Evolutionary conservation across 2,797 vertebrate genomes (phyloP).

Genomic region (Erpetoichthys calabaricus): DNA sequence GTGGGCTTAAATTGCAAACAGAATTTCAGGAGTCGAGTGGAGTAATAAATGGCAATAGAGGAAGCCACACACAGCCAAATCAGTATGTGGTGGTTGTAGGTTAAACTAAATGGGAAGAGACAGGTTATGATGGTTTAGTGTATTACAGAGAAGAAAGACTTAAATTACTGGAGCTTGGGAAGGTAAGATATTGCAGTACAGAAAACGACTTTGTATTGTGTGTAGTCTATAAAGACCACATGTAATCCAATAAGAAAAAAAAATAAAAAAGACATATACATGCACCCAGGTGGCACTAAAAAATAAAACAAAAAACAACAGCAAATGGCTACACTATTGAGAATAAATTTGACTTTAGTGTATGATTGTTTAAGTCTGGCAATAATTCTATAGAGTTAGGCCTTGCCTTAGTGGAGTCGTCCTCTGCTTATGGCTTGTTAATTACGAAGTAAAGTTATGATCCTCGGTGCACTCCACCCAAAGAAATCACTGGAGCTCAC

Average conservation of each 20-base stretch:
- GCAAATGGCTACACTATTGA: no score
- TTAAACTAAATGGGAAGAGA: conserved; percentile 75
- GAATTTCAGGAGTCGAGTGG: conserved; percentile 87
- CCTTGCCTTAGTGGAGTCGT: no score
- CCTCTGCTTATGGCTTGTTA: neutral
- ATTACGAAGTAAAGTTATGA: neutral
- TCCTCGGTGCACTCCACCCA: neutral
- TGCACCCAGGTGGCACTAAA: no score
- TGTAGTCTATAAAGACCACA: conserved; percentile 51
- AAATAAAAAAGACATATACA: conserved; percentile 13
- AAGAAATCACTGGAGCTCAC: neutral
- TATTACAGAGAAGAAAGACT: conserved; percentile 68
- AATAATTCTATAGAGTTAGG: no score
- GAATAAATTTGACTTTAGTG: no score
- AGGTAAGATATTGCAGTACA: conserved; percentile 43
- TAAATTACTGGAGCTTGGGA: conserved; percentile 67
- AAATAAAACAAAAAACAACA: no score
- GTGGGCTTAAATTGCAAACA: conserved; percentile 97
- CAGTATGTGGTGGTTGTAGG: conserved; percentile 68
- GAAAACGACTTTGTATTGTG: conserved; percentile 51
- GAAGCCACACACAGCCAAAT: conserved; percentile 71
- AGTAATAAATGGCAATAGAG: conserved; percentile 77
- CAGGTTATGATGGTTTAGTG: conserved; percentile 78
- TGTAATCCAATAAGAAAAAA: conserved; percentile 52
- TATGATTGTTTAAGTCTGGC: no score